These are phyloP conservation scores for Anguilla japonica DNA, from an alignment of 2,113 vertebrate genomes.

Conservation along the genomic window DNA sequence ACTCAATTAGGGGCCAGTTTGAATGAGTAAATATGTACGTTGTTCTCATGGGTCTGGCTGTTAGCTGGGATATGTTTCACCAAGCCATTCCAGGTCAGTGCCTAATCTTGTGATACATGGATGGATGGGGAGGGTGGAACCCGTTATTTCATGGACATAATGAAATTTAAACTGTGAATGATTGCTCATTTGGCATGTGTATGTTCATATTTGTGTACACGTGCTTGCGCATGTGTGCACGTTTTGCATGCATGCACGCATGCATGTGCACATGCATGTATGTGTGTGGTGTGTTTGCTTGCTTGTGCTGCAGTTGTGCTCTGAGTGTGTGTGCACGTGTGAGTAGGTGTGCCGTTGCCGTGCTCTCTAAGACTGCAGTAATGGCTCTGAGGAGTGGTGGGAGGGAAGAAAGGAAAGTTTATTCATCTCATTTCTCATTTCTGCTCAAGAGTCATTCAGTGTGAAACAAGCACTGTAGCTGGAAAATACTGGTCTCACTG, in stretches of 20 bases:
- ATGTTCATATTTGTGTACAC: not conserved
- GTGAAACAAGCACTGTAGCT: not conserved
- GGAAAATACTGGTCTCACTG: not conserved
- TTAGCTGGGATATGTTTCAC: no score
- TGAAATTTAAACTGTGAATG: no score
- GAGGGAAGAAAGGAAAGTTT: not conserved
- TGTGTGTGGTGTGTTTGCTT: no score
- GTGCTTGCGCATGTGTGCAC: not conserved
- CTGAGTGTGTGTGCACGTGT: not conserved
- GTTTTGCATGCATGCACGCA: no score
- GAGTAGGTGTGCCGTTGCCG: not conserved
- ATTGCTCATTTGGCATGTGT: no score
- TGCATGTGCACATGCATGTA: no score
- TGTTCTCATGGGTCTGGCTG: not conserved
- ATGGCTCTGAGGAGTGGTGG: not conserved
- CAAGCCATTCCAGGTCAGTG: not conserved
- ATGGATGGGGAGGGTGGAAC: not conserved
- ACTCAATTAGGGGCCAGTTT: conserved; percentile 22
- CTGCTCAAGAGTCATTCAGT: not conserved
- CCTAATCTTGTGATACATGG: not conserved
- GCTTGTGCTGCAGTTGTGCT: no score
- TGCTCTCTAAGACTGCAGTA: not conserved
- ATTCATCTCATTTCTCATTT: not conserved
- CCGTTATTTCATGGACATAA: not conserved
- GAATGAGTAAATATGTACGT: conserved; percentile 12